Evolutionary conservation across 2,888 invertebrate genomes (phyloP).

Genomic region (Hemistola chrysoprasaria): DNA sequence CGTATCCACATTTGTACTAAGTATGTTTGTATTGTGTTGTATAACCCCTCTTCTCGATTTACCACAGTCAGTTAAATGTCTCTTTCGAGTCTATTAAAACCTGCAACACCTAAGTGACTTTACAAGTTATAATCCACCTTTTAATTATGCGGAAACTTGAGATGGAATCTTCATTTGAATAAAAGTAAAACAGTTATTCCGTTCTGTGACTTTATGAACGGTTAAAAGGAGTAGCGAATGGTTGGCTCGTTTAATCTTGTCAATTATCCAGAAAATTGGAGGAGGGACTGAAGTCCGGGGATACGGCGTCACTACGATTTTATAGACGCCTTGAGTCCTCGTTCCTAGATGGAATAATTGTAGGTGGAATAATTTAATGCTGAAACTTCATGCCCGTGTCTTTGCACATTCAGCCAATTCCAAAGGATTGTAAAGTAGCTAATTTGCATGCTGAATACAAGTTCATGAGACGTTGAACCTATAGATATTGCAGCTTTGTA

Average conservation of each 20-base stretch:
- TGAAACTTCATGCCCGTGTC: slow-evolving; percentile 11
- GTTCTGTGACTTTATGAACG: slow-evolving; percentile 50
- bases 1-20: no score
- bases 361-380: slow-evolving; percentile 16
- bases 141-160: slow-evolving; percentile 38
- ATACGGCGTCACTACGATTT: slow-evolving; percentile 37
- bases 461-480: slow-evolving; percentile 17
- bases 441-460: slow-evolving; percentile 22
- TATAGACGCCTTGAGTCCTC: slow-evolving; percentile 29
- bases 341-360: slow-evolving; percentile 22
- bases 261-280: slow-evolving; percentile 65
- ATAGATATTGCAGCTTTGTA: slow-evolving; percentile 16
- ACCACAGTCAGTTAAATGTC: no score
- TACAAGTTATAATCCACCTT: slow-evolving; percentile 20
- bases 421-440: slow-evolving; percentile 17
- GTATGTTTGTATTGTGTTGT: no score
- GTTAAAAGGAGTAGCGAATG: slow-evolving; percentile 51
- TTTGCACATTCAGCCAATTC: slow-evolving; percentile 16
- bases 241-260: slow-evolving; percentile 60
- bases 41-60: no score
- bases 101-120: slow-evolving; percentile 35
- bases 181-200: slow-evolving; percentile 59
- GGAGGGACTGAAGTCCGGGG: slow-evolving; percentile 33
- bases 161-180: slow-evolving; percentile 53
- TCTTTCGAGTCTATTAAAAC: slow-evolving; percentile 20